Conservation (phyloP, 2,113 vertebrate genomes). For the Chrysemys picta region DNA sequence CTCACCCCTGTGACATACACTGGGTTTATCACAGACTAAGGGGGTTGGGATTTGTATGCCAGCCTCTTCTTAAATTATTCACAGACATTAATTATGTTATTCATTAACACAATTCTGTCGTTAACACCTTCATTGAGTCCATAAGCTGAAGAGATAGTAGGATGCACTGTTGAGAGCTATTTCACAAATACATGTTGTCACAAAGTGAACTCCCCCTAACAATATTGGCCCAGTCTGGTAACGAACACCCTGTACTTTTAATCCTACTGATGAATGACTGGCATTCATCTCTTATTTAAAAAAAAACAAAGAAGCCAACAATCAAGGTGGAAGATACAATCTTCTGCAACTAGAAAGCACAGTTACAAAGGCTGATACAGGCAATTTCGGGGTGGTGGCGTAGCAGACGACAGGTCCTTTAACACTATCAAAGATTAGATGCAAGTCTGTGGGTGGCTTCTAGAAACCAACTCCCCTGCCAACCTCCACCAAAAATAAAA, state of each 20-base stretch:
- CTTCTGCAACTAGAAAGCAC: background rate
- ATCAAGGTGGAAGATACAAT: background rate
- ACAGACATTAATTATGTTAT: background rate
- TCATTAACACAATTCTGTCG: background rate
- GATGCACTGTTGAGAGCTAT: too few species aligned
- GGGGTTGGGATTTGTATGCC: background rate
- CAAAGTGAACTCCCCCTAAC: background rate
- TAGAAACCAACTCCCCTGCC: background rate
- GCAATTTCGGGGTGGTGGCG: background rate
- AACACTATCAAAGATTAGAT: background rate
- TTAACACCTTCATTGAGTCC: background rate
- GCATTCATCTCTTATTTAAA: background rate
- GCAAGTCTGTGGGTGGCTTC: background rate
- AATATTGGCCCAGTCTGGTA: background rate
- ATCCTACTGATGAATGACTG: background rate
- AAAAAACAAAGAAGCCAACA: background rate
- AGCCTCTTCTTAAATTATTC: background rate
- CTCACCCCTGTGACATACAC: background rate
- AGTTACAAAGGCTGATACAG: background rate
- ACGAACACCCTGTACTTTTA: background rate
- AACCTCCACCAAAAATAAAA: too few species aligned
- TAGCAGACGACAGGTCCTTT: background rate
- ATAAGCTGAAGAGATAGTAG: background rate
- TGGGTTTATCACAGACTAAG: background rate
- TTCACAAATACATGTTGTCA: background rate